Evolutionary conservation across 1,140 invertebrate genomes (phyloP), one percentile per base, ranked within the genome.

Genomic region (Macrobrachium rosenbergii): DNA sequence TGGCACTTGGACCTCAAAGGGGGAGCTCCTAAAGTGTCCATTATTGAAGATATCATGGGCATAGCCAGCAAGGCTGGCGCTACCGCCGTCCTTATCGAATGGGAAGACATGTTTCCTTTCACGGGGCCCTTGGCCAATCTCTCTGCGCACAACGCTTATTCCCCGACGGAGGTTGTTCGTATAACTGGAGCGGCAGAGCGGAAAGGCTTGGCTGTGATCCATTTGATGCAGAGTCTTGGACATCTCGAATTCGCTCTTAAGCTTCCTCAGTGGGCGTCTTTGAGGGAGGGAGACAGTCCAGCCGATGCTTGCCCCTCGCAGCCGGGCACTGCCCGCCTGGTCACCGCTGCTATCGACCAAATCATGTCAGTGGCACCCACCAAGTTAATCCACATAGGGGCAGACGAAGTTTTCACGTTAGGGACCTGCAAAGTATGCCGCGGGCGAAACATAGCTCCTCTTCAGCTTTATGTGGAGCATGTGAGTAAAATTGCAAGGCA

Each of bases 1-100:
- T 94, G 98, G 0, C 97, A 98, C 92, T 92, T 99, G 3, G 97
- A 98, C 92, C 92, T 98, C 1, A 98, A 99, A 92, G 97, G 97
- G 14, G 88, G 78, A 45, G 96, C 96, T 0, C 96, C 97, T 2
- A 95, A 96, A 88, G 90, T 96, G 0, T 90, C 91, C 19, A 95
- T 95, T 91, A 94, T 97, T 45, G 94, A 94, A 90, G 93, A 95
- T 77, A 87, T 98, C 0, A 94, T 99, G 77, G 94, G 94, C 5
- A 92, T 97, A 83, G 91, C 98, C 0, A 95, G 95, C 90, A 93
- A 94, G 72, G 91, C 97, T 82, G 93, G 94, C 28, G 94, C 93
- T 8, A 95, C 92, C 43, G 92, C 92, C 14, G 79, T 94, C 52
- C 90, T 94, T 0, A 89, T 94, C 12, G 93, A 94, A 88, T 94